Conservation (phyloP, 2,113 vertebrate genomes). For the Cryptomyrus ogoouensis region DNA sequence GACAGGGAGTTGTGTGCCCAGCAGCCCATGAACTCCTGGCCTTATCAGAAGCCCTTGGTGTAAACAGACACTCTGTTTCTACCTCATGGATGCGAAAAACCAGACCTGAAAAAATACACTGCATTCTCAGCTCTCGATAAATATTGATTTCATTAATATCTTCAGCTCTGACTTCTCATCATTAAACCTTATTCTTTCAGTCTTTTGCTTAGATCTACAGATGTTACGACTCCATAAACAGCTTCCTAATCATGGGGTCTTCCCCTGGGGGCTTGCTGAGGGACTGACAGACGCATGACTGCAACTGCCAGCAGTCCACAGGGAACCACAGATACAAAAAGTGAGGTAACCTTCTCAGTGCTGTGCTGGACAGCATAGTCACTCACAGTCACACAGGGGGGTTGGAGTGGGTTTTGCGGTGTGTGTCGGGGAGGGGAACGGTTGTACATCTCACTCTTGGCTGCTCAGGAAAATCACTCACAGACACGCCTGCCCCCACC, state of each 20-base stretch:
- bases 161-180: not conserved
- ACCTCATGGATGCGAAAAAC: not conserved
- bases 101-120: not conserved
- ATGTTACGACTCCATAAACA: not conserved
- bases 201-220: not conserved
- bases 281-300: not conserved
- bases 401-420: not conserved
- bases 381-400: not conserved
- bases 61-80: not conserved
- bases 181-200: not conserved
- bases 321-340: not conserved
- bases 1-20: not conserved
- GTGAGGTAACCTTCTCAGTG: not conserved
- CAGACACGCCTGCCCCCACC: not conserved
- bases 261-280: not conserved
- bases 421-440: not conserved
- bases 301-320: not conserved
- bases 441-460: constrained; percentile 1
- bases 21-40: not conserved
- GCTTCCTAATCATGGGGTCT: not conserved
- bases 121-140: not conserved
- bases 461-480: constrained; percentile 1
- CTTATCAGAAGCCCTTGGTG: not conserved
- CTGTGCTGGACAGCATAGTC: not conserved
- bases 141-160: not conserved